Conservation (phyloP, 2,797 vertebrate species). For the Huso huso region DNA sequence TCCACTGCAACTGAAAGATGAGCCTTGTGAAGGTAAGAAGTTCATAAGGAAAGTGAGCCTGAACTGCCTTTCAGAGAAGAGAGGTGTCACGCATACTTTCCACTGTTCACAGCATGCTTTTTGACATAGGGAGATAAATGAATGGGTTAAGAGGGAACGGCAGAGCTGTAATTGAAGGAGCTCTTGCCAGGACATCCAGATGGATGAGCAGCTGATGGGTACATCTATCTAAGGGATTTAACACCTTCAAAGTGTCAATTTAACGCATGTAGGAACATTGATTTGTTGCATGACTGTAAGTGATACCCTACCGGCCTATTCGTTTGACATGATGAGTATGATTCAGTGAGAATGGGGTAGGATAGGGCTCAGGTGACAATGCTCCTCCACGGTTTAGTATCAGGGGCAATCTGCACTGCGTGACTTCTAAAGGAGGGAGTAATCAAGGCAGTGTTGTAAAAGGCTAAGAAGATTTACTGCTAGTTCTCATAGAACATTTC, state of each 20-base stretch:
- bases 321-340: background rate
- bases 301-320: background rate
- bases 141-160: conserved; percentile 28
- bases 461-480: too few species aligned
- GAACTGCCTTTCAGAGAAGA: too few species aligned
- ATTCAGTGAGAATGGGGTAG: background rate
- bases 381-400: background rate
- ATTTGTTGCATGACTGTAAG: conserved; percentile 22
- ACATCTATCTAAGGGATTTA: conserved; percentile 37
- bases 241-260: conserved; percentile 25
- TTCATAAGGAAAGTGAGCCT: too few species aligned
- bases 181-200: conserved; percentile 24
- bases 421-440: too few species aligned
- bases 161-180: conserved; percentile 26
- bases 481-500: too few species aligned
- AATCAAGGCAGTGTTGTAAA: too few species aligned
- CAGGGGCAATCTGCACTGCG: background rate
- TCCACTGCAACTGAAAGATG: too few species aligned
- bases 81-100: too few species aligned
- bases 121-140: conserved; percentile 19
- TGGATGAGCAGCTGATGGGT: conserved; percentile 31
- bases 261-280: conserved; percentile 25
- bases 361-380: background rate
- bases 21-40: background rate
- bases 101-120: too few species aligned